Conservation (phyloP, 2,113 vertebrate species). For the Potamarius usumacintae region DNA sequence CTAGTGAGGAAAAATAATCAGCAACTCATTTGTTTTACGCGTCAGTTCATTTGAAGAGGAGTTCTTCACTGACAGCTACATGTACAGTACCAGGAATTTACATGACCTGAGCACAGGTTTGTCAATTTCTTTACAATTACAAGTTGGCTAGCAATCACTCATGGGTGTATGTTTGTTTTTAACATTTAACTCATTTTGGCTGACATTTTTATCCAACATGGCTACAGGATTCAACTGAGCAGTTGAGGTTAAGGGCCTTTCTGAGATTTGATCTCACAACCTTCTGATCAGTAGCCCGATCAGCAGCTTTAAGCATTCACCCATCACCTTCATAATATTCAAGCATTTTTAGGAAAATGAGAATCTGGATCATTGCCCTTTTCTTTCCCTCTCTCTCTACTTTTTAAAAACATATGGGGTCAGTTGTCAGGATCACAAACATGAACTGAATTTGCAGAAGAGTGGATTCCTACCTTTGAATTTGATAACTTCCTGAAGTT, state of each 20-base stretch:
- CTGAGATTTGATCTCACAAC: background rate
- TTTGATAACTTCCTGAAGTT: background rate
- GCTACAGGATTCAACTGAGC: background rate
- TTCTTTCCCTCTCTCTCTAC: background rate
- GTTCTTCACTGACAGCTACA: background rate
- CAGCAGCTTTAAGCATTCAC: background rate
- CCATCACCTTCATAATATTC: background rate
- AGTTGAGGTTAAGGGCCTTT: background rate
- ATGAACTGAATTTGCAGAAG: background rate
- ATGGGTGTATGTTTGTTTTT: background rate
- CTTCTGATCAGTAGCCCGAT: background rate
- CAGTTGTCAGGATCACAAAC: background rate
- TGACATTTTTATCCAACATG: background rate
- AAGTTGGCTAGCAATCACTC: background rate
- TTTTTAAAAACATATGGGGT: background rate
- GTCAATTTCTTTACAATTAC: background rate
- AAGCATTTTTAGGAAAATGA: background rate
- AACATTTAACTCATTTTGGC: too few species aligned
- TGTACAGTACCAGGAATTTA: background rate
- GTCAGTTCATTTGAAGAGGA: background rate
- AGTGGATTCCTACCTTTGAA: background rate
- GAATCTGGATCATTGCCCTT: background rate
- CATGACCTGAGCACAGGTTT: background rate
- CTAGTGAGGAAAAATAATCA: background rate
- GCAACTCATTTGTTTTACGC: background rate